These are phyloP conservation scores for Diabrotica undecimpunctata DNA, from an alignment of 1,140 invertebrate genomes.

Conservation along the genomic window DNA sequence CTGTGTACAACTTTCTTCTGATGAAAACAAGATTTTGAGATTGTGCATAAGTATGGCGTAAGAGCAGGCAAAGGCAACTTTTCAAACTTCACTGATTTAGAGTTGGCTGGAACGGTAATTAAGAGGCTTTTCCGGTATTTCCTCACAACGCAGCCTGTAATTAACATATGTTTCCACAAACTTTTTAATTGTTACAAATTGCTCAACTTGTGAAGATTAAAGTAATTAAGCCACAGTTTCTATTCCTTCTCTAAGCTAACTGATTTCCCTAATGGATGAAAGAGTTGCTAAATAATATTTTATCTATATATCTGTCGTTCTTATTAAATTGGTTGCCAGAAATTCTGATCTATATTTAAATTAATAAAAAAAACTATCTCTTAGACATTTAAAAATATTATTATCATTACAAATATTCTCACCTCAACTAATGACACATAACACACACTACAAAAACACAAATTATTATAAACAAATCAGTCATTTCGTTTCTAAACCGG, in stretches of 20 bases:
- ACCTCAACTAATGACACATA: no score
- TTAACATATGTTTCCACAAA: conserved; percentile 46
- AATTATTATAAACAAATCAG: no score
- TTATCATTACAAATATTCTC: no score
- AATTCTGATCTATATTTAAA: no score
- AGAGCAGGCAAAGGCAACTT: conserved; percentile 27
- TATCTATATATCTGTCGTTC: not conserved
- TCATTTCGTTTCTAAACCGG: no score
- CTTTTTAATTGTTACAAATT: conserved; percentile 49
- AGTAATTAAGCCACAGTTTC: conserved; percentile 39
- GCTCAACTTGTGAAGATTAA: conserved; percentile 41
- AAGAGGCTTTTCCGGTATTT: conserved; percentile 34
- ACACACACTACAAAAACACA: no score
- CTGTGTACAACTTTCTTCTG: not conserved
- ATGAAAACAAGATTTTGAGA: conserved; percentile 1
- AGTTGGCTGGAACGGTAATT: conserved; percentile 38
- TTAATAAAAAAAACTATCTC: no score
- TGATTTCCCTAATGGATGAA: conserved; percentile 26
- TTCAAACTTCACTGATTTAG: conserved; percentile 37
- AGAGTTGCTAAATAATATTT: not conserved
- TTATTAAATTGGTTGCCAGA: no score
- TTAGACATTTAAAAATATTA: no score
- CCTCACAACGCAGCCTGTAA: conserved; percentile 44
- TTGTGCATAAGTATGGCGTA: not conserved
- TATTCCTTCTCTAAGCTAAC: conserved; percentile 10